Conservation (phyloP, 2,113 vertebrate genomes). For the Psilopogon haemacephalus region DNA sequence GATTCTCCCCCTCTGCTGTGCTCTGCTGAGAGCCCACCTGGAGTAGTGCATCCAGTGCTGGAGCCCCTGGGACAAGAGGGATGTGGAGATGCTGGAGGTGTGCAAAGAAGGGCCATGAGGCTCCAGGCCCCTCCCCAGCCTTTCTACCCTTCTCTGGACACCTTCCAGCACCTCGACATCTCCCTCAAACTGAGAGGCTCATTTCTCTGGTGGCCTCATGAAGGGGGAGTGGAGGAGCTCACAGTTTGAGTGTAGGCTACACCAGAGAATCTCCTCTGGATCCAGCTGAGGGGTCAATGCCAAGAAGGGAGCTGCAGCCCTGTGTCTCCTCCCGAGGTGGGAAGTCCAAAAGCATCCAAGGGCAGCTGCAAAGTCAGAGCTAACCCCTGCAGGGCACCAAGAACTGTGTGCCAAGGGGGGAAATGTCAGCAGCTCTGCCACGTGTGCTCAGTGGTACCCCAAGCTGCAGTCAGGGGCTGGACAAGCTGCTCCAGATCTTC, state of each 20-base stretch:
- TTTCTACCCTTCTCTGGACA: too few species aligned
- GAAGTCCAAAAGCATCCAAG: neutral
- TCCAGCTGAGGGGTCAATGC: accelerated
- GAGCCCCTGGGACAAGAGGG: too few species aligned
- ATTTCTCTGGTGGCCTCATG: too few species aligned
- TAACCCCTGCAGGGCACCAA: accelerated
- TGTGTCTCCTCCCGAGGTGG: neutral
- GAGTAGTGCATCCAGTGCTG: too few species aligned
- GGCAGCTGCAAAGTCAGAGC: neutral
- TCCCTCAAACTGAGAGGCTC: too few species aligned
- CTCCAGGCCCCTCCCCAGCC: too few species aligned
- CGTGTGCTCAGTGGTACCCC: accelerated
- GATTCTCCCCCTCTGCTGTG: too few species aligned
- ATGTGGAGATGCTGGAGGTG: too few species aligned
- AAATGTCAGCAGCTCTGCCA: neutral
- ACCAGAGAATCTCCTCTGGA: neutral
- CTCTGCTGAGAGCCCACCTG: too few species aligned
- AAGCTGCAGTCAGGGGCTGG: accelerated
- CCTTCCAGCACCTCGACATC: too few species aligned
- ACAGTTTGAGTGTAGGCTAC: accelerated
- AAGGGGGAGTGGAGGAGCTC: neutral
- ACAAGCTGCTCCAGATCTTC: neutral
- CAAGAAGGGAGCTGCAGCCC: neutral
- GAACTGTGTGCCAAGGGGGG: accelerated
- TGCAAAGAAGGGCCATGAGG: too few species aligned